A percentile compares a stretch with the other conserved stretches of the same genome.
These are phyloP conservation scores for Esox niger DNA, from an alignment of 2,113 vertebrate species.

Conservation along the genomic window DNA sequence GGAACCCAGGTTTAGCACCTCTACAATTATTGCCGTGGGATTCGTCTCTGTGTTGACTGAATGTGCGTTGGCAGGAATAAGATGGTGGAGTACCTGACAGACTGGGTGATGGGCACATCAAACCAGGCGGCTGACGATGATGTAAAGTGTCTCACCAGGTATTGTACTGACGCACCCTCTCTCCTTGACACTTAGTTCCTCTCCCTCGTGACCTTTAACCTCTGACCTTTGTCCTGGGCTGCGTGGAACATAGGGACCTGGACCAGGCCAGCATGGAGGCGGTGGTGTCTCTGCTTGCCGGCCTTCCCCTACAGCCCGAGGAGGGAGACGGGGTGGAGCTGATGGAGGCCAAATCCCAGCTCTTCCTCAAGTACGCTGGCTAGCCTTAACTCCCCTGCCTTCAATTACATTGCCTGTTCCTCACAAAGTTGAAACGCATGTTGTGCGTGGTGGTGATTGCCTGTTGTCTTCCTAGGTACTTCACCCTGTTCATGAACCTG, in stretches of 20 bases:
- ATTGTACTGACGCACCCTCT: neutral
- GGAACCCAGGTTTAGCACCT: no score
- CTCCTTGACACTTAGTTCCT: neutral
- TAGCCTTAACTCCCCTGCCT: neutral
- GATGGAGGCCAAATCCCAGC: constrained; percentile 98
- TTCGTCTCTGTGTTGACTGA: no score
- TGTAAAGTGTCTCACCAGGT: constrained; percentile 97
- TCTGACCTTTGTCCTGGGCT: neutral
- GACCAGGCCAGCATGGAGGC: constrained; percentile 99
- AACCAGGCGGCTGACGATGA: constrained; percentile 97
- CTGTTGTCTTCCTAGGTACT: constrained; percentile 76
- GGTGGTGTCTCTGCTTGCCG: constrained; percentile 93
- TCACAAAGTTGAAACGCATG: neutral
- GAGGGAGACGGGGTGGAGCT: constrained; percentile 97
- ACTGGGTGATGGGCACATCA: constrained; percentile 99
- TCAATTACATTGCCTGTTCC: neutral
- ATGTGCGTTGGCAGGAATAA: constrained; percentile 81
- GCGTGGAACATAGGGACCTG: constrained; percentile 69
- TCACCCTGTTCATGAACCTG: constrained; percentile 98
- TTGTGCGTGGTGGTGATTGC: neutral
- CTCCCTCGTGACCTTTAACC: neutral
- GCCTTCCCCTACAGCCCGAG: constrained; percentile 93
- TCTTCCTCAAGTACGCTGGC: constrained; percentile 91
- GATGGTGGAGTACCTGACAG: constrained; percentile 98
- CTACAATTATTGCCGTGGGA: no score